Base-by-base conservation (phyloP, 1,140 invertebrate genomes). In the Drosophila ogumai region DNA sequence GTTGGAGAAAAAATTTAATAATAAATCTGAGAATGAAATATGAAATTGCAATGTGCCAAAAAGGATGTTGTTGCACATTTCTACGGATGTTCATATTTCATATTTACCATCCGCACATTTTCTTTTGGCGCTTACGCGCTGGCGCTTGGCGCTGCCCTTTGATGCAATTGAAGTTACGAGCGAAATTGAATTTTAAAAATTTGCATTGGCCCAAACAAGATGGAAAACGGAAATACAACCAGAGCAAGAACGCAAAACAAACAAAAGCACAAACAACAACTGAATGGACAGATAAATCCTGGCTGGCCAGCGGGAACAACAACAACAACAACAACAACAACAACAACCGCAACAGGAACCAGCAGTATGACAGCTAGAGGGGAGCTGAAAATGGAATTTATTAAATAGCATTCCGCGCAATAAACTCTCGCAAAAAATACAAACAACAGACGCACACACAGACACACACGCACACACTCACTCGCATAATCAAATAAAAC, bases 391-490 rank as follows among this genome's bases (percentile, higher is more conserved):
- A 88, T 88, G 85, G 85, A 88, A 88, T 88, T 88, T 88, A 90
- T 88, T 88, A 90, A 88, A 88, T 88, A 88, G 77, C 86, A 90
- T 88, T 88, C 85, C 81, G 82, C 85, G 81, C 85, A 90, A 88
- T 88, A 88, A 88, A 88, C 78, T 88, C 69, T 65, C 54, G 49
- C 54, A 40, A 76, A 81, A 65, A 69, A 58, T n/a, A 68, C 22
- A 79, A 65, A 60, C 49, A 60, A 56, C 66, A 31, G 78, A 75
- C n/a, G 28, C 47, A 69, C 40, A 55, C 56, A 61, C 25, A n/a
- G 28, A 69, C 40, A 55, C 56, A 41, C 64, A 66, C 34, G 63
- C 31, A 66, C 40, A 43, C 49, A 69, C 36, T 47, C 56, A 55
- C 55, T 47, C 72, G 56, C 52, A 64, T 54, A 57, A 69, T 71